phyloP scores from a whole-genome alignment of 53 echinoderm and acorn worm species.

The Zoroaster sp. region DNA sequence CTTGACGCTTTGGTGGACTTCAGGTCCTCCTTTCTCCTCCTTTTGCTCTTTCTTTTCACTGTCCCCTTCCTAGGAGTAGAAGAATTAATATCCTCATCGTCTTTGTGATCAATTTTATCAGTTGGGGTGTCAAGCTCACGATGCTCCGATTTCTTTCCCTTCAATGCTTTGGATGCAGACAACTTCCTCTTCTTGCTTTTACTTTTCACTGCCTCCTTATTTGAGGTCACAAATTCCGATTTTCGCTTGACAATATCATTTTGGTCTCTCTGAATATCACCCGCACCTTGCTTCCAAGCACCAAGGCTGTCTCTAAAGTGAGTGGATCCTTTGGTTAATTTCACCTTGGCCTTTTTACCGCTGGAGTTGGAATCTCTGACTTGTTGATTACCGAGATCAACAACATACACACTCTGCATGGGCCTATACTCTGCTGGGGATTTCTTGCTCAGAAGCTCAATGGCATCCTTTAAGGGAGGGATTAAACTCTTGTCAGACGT shows the following conservation, averaged over 20 bases:
- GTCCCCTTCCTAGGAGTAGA: neutral
- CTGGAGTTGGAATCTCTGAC: neutral
- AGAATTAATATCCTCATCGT: neutral
- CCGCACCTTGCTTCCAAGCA: no score
- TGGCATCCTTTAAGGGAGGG: neutral
- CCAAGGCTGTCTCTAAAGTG: neutral
- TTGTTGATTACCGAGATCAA: conserved; percentile 15
- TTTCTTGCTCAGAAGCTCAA: neutral
- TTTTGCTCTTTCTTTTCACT: neutral
- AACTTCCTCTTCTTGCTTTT: neutral
- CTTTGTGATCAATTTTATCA: neutral
- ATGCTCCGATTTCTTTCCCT: neutral
- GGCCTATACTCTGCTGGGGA: neutral
- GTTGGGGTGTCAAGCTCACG: neutral
- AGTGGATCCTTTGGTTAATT: neutral
- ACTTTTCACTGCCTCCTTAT: neutral
- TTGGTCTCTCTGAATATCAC: neutral
- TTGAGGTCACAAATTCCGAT: neutral
- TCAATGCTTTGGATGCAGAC: neutral
- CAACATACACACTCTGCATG: conserved; percentile 20
- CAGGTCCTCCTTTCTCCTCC: neutral
- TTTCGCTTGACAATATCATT: neutral
- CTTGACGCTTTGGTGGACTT: neutral
- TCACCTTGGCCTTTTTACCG: neutral
- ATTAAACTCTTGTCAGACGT: neutral